Conservation (phyloP, 2,797 vertebrate species). For the Ambastaia sidthimunki region DNA sequence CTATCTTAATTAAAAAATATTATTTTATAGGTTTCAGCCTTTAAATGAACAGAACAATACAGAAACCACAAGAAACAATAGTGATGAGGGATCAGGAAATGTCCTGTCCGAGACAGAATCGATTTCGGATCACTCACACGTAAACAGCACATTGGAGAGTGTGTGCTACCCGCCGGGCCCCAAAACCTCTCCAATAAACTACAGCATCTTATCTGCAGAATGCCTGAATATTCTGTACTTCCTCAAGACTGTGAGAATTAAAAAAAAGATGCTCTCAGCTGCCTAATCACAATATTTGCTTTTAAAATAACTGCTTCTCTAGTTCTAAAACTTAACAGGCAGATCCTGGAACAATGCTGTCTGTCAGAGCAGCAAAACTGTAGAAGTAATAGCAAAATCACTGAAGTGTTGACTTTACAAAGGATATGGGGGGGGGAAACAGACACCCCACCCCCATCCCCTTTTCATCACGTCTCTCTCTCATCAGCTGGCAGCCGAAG, state of each 20-base stretch:
- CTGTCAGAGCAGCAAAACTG: slow-evolving; percentile 58
- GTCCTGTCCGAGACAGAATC: slow-evolving; percentile 8
- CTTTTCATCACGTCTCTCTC: slow-evolving; percentile 42
- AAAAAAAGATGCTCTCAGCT: slow-evolving; percentile 33
- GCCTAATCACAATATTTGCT: slow-evolving; percentile 79
- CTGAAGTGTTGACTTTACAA: slow-evolving; percentile 98
- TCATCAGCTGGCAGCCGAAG: slow-evolving; percentile 90
- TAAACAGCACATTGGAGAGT: not conserved
- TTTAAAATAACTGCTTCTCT: slow-evolving; percentile 74
- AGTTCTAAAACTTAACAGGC: slow-evolving; percentile 52
- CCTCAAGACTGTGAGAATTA: not conserved
- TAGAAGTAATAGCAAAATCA: slow-evolving; percentile 97
- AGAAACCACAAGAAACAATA: slow-evolving; percentile 3
- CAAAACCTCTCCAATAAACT: slow-evolving; percentile 23
- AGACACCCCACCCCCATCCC: slow-evolving; percentile 63
- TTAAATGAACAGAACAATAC: not conserved
- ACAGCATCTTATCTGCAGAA: slow-evolving; percentile 7
- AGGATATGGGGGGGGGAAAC: slow-evolving; percentile 80
- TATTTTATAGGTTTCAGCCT: not conserved
- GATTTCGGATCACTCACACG: slow-evolving; percentile 6
- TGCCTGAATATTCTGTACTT: not conserved
- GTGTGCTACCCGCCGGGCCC: not conserved
- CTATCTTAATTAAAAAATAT: not conserved
- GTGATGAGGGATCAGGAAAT: too few species aligned
- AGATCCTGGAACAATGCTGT: slow-evolving; percentile 44